Percentiles rank a stretch among this genome's conserved stretches.
Evolutionary conservation across 1,140 invertebrate species (phyloP).

Genomic region (Megathymus violae): DNA sequence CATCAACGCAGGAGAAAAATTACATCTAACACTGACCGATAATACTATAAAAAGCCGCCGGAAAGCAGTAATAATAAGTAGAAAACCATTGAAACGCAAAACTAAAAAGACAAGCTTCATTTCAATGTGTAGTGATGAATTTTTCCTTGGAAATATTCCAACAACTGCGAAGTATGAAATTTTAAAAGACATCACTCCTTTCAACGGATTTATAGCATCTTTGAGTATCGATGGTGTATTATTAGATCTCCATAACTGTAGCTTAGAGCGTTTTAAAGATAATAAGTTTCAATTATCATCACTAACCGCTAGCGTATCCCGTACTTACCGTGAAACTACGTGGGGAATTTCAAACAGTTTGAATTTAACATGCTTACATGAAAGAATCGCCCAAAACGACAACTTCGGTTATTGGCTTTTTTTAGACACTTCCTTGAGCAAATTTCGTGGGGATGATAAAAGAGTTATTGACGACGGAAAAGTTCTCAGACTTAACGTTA

Average conservation of each 20-base stretch:
- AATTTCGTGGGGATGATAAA: constrained; percentile 44
- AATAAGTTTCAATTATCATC: constrained; percentile 64
- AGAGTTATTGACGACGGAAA: constrained; percentile 58
- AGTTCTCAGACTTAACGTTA: constrained; percentile 57
- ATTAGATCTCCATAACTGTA: constrained; percentile 61
- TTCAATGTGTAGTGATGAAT: constrained; percentile 60
- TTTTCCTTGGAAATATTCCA: constrained; percentile 66
- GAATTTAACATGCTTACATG: constrained; percentile 72
- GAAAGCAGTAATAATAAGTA: not conserved
- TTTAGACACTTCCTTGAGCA: constrained; percentile 53
- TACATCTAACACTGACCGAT: constrained; percentile 58
- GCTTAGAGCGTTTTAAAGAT: constrained; percentile 56
- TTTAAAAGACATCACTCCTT: constrained; percentile 54
- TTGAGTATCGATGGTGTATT: constrained; percentile 55
- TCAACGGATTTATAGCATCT: constrained; percentile 60
- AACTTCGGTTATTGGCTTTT: constrained; percentile 59
- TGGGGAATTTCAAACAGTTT: constrained; percentile 66
- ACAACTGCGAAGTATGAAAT: constrained; percentile 43
- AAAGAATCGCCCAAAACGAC: constrained; percentile 38
- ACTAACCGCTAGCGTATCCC: constrained; percentile 68
- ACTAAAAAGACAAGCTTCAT: constrained; percentile 11
- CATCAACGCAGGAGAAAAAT: constrained; percentile 61
- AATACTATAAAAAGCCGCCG: constrained; percentile 34
- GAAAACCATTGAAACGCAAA: constrained; percentile 1
- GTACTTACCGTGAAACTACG: constrained; percentile 64